Base-by-base conservation (phyloP, 2,113 vertebrate genomes). In the Motacilla tschutschensis region DNA sequence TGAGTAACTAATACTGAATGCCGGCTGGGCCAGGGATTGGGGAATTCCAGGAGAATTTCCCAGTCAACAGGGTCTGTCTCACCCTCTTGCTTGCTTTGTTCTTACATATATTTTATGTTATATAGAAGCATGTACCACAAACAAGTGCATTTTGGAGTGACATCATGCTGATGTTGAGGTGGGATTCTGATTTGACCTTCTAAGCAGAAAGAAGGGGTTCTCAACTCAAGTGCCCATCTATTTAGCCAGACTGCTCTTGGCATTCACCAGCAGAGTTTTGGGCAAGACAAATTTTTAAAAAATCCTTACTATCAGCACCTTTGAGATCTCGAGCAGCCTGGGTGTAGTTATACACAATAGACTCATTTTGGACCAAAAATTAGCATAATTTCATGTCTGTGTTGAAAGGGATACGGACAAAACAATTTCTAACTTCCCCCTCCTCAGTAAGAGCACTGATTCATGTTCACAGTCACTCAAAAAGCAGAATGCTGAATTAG, bases 21-120 rank as follows among this genome's bases (percentile, higher is more conserved):
- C 26, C 50, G 2, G 0, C 53, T 67, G 44, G 70, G 25, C 13
- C 36, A 17, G n/a, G 10, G 10, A 8, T 0, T 79, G 29, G 26
- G 48, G 59, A 64, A 17, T 64, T 76, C 26, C 46, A 76, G 33
- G 18, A 47, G 67, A 75, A 24, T 20, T 75, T 35, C 33, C 22
- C 26, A n/a, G 8, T 14, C 62, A 64, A 9, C 24, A 47, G n/a
- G 69, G 18, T 46, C 62, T 54, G 53, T 75, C 53, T 84, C 31
- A 44, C 4, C 28, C 13, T 59, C 41, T 69, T 57, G 12, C n/a
- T 91, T 66, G 8, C 33, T 59, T 92, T 69, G 41, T 72, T 18
- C 31, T 55, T 78, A 24, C 4, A 12, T 0, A 0, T 75, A 18
- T 28, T 47, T 55, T 54, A 3, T 0, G 0, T 38, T 59, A 6